These are phyloP conservation scores for Hepsetus odoe DNA, from an alignment of 2,113 vertebrate species.

Conservation along the genomic window DNA sequence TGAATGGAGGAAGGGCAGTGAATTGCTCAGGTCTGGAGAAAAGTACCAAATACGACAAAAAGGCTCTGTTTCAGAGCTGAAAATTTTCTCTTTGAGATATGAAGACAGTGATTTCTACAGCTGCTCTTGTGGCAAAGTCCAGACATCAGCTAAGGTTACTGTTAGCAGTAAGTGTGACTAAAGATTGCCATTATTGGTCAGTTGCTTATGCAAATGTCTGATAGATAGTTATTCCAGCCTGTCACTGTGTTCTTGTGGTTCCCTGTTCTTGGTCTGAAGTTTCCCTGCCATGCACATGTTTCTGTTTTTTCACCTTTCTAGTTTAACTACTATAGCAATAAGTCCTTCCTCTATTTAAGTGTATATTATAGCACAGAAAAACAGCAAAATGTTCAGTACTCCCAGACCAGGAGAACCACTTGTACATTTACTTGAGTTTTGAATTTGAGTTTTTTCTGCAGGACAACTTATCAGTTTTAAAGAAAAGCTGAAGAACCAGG, in stretches of 20 bases:
- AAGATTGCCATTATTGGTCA: not conserved
- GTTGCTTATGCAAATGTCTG: no score
- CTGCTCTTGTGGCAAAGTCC: slow-evolving; percentile 69
- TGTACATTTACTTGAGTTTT: not conserved
- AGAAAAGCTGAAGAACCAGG: slow-evolving; percentile 80
- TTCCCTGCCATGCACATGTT: no score
- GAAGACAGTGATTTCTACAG: slow-evolving; percentile 77
- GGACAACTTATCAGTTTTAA: slow-evolving; percentile 81
- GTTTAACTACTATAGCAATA: no score
- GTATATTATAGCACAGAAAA: no score
- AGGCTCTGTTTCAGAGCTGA: slow-evolving; percentile 76
- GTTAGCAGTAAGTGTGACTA: slow-evolving; percentile 71
- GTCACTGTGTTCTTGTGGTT: no score
- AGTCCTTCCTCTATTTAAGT: no score
- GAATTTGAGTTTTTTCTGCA: slow-evolving; percentile 62
- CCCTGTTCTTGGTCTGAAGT: no score
- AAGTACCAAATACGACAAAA: slow-evolving; percentile 80
- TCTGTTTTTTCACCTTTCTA: no score
- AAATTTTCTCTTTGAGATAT: slow-evolving; percentile 75
- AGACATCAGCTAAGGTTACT: slow-evolving; percentile 69
- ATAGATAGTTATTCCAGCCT: no score
- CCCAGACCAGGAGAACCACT: no score
- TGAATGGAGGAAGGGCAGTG: slow-evolving; percentile 75
- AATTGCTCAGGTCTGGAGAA: slow-evolving; percentile 72
- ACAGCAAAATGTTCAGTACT: no score